Evolutionary conservation across 2,888 invertebrate genomes (phyloP).

Genomic region (Drosophila seclusa): DNA sequence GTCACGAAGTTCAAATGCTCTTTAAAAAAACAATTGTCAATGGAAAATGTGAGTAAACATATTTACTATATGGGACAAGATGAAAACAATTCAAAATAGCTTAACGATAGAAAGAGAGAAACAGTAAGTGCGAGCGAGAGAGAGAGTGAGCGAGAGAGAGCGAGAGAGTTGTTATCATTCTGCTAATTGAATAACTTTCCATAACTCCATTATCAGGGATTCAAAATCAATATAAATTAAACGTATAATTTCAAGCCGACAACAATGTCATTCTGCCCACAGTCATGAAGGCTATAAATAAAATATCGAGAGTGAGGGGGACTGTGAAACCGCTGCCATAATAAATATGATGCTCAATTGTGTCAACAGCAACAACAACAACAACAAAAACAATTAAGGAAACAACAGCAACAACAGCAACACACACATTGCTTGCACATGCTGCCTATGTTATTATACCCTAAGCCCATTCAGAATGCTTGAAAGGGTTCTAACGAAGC

Average conservation of each 20-base stretch:
- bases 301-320: constrained; percentile 1
- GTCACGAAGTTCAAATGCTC: not conserved
- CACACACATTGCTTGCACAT: constrained; percentile 36
- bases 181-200: not conserved
- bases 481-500: not conserved
- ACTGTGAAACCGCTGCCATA: constrained; percentile 46
- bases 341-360: constrained; percentile 64
- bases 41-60: not conserved
- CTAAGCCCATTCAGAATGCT: not conserved
- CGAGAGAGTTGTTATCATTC: not conserved
- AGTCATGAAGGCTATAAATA: constrained; percentile 6
- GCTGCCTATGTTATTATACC: constrained; percentile 33
- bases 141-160: not conserved
- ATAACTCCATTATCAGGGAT: not conserved
- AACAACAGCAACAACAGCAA: constrained; percentile 47
- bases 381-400: not conserved
- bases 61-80: not conserved
- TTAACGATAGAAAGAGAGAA: too few relatives aligned
- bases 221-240: not conserved
- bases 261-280: constrained; percentile 2
- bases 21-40: not conserved
- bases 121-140: not conserved
- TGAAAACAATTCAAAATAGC: not conserved
- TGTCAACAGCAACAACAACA: constrained; percentile 52
- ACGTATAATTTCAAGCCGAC: not conserved